Conservation (phyloP, 2,113 vertebrate species). For the Xiphophorus hellerii region DNA sequence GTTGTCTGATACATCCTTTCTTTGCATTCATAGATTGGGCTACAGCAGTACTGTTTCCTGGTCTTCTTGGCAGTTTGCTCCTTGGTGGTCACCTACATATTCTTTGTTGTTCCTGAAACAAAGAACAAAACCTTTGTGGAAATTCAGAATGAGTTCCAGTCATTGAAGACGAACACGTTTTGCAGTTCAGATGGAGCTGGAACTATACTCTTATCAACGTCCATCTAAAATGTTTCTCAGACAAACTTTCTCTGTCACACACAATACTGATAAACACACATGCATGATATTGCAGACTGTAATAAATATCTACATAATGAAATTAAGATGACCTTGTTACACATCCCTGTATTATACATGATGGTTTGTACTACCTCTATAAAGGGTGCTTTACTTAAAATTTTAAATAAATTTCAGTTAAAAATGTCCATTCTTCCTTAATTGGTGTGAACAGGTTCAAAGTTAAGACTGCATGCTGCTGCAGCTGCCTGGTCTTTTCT, state of each 20-base stretch:
- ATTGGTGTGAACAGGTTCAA: background rate
- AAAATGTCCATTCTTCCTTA: background rate
- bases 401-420: conserved; percentile 41
- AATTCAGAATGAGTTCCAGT: conserved; percentile 83
- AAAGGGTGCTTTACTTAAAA: conserved; percentile 3
- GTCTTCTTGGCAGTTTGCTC: conserved; percentile 83
- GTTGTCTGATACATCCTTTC: background rate
- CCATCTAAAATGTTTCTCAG: conserved; percentile 35
- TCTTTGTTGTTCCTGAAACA: conserved; percentile 87
- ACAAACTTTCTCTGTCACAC: background rate
- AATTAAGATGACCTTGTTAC: background rate
- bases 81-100: conserved; percentile 80
- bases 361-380: conserved; percentile 24
- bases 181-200: conserved; percentile 13
- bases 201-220: conserved; percentile 38
- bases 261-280: background rate
- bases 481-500: background rate
- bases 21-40: conserved; percentile 77
- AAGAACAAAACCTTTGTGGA: conserved; percentile 91
- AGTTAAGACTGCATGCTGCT: background rate
- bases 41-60: conserved; percentile 89
- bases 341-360: background rate
- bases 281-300: background rate
- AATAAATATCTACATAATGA: background rate
- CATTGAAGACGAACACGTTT: conserved; percentile 36